Evolutionary conservation across 2,113 vertebrate genomes (phyloP).

Genomic region (Excalfactoria chinensis): DNA sequence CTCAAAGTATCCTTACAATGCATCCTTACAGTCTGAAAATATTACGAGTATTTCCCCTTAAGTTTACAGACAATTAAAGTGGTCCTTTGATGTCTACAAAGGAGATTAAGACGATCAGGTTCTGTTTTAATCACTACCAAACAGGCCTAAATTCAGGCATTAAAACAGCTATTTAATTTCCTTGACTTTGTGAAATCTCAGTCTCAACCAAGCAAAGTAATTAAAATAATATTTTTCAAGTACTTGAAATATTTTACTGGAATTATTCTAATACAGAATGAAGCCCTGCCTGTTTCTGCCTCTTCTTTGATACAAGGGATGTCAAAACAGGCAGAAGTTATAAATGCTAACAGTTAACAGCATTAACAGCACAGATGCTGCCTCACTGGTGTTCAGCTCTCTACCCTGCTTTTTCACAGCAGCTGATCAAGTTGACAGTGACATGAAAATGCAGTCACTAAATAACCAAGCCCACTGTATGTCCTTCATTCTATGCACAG

Average conservation of each 20-base stretch:
- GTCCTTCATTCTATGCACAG: not conserved
- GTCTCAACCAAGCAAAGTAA: not conserved
- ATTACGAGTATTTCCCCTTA: not conserved
- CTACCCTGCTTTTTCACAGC: slow-evolving; percentile 1
- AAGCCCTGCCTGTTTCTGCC: not conserved
- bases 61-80: not conserved
- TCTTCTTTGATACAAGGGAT: not conserved
- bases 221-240: not conserved
- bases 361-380: not conserved
- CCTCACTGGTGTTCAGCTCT: not conserved
- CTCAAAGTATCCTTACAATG: not conserved
- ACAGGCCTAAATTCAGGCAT: not conserved
- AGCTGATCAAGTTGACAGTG: not conserved
- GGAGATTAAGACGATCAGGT: not conserved
- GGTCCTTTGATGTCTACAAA: not conserved
- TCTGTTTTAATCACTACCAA: not conserved
- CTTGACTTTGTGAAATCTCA: not conserved
- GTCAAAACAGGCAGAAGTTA: not conserved
- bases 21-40: not conserved
- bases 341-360: not conserved
- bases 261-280: not conserved
- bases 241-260: not conserved
- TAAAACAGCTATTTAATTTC: not conserved
- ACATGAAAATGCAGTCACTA: not conserved
- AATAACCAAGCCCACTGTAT: not conserved